Conservation (phyloP, 2,113 vertebrate genomes). For the Podocnemis expansa region DNA sequence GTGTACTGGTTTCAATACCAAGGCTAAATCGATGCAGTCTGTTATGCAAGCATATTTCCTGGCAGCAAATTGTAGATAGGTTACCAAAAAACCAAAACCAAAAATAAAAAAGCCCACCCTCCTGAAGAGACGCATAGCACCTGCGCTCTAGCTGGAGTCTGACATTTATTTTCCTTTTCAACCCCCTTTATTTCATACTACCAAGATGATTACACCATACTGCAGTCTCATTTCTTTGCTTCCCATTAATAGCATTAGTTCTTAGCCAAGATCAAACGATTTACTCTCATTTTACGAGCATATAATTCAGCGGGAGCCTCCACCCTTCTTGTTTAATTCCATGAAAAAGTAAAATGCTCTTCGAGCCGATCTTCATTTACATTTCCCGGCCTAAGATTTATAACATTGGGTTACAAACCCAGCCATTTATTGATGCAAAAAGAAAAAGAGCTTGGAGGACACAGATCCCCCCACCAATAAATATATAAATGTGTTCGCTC, state of each 20-base stretch:
- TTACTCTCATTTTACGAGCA: not conserved
- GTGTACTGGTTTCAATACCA: not conserved
- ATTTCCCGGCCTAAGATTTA: not conserved
- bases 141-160: accelerated
- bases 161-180: not conserved
- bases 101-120: too few relatives aligned
- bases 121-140: not conserved
- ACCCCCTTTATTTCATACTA: accelerated
- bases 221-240: accelerated
- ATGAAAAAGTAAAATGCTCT: accelerated
- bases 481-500: not conserved
- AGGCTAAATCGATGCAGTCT: not conserved
- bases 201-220: not conserved
- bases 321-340: not conserved
- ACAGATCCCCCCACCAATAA: not conserved
- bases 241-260: not conserved
- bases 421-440: not conserved
- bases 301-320: not conserved
- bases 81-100: not conserved
- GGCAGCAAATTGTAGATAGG: not conserved
- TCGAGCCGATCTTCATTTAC: not conserved
- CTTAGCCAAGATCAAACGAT: not conserved
- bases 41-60: not conserved
- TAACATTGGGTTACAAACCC: not conserved
- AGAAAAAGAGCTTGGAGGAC: not conserved